These are phyloP conservation scores for Lingula anatina DNA, from an alignment of 2,888 invertebrate species.

Conservation along the genomic window DNA sequence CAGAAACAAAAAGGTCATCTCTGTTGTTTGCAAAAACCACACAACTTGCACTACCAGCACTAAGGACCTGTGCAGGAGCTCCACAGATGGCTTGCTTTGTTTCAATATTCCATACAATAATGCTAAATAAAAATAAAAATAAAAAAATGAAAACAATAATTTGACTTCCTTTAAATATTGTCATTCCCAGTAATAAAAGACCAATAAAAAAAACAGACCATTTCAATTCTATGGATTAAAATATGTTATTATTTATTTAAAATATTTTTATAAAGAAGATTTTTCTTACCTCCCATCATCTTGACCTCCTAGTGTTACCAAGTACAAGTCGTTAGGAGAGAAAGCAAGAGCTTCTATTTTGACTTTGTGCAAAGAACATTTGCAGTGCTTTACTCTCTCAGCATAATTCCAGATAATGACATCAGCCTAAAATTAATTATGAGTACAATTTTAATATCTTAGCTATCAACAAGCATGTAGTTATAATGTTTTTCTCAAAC, in stretches of 20 bases:
- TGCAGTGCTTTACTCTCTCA: slow-evolving; percentile 60
- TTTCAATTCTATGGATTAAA: no score
- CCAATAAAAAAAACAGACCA: no score
- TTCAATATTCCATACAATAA: slow-evolving; percentile 77
- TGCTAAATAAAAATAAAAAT: slow-evolving; percentile 52
- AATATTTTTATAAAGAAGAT: no score
- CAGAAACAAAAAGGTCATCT: slow-evolving; percentile 51
- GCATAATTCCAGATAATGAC: slow-evolving; percentile 84
- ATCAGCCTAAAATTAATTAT: slow-evolving; percentile 56
- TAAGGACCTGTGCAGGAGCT: slow-evolving; percentile 61
- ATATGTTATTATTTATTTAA: no score
- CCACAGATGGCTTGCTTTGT: slow-evolving; percentile 62
- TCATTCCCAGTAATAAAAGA: no score
- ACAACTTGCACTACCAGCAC: slow-evolving; percentile 67
- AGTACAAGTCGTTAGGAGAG: slow-evolving; percentile 72
- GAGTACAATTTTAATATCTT: background rate
- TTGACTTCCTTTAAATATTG: no score
- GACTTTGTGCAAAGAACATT: slow-evolving; percentile 82
- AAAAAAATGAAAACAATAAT: background rate
- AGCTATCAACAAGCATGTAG: background rate
- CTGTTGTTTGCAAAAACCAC: slow-evolving; percentile 52
- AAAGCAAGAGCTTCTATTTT: slow-evolving; percentile 81
- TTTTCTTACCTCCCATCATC: slow-evolving; percentile 71
- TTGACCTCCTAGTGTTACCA: slow-evolving; percentile 81
- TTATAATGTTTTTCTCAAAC: background rate